phyloP scores from a whole-genome alignment of 2,113 vertebrate genomes.

The Ellobius talpinus region DNA sequence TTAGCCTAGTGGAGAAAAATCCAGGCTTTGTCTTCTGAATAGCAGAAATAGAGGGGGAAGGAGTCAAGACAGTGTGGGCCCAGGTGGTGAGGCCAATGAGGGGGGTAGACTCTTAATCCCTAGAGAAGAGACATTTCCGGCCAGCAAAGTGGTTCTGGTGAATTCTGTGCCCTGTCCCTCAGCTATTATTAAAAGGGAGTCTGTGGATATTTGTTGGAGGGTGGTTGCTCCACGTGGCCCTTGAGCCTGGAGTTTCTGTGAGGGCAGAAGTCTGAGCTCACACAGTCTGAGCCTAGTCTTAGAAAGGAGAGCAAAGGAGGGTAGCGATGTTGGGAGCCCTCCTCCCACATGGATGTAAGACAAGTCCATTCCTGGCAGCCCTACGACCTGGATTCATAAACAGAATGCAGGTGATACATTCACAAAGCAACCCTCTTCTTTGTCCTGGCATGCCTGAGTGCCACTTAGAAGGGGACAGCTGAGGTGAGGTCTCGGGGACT shows the following conservation, averaged over 20 bases:
- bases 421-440: not conserved
- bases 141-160: not conserved
- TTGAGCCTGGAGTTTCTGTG: not conserved
- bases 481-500: not conserved
- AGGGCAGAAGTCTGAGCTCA: not conserved
- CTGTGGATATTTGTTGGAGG: not conserved
- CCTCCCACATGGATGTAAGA: not conserved
- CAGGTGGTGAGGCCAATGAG: not conserved
- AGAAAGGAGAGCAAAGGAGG: not conserved
- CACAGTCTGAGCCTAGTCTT: not conserved
- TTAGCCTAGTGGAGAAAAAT: not conserved
- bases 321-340: not conserved
- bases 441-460: not conserved
- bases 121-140: not conserved
- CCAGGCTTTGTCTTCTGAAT: not conserved
- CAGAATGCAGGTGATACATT: slow-evolving; percentile 15
- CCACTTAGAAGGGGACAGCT: not conserved
- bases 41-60: not conserved
- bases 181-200: not conserved
- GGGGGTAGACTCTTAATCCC: not conserved
- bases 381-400: not conserved
- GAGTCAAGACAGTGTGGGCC: not conserved
- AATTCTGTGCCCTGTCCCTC: not conserved
- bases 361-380: not conserved
- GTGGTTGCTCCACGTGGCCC: not conserved